Evolutionary conservation across 53 echinoderm and acorn worm species (phyloP).

Genomic region (Paracentrotus lividus): DNA sequence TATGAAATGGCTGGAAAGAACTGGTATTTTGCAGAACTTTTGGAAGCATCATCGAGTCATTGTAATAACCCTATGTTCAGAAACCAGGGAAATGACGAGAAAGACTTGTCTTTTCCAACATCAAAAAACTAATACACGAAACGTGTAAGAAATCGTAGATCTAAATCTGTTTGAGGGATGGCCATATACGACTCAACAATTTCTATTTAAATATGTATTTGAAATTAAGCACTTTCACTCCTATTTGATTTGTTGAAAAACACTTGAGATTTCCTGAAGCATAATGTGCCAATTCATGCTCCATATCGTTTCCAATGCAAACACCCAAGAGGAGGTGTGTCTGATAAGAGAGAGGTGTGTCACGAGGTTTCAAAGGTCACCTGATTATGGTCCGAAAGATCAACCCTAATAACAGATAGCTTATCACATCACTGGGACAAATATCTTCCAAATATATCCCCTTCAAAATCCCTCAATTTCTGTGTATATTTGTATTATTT

Average conservation of each 20-base stretch:
- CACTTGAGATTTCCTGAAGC: too few species aligned
- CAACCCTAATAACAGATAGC: background rate
- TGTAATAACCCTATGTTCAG: background rate
- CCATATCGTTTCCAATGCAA: background rate
- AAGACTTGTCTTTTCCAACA: too few species aligned
- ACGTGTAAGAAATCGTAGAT: too few species aligned
- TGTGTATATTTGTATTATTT: background rate
- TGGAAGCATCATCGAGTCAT: background rate
- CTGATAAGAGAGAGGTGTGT: constrained; percentile 59
- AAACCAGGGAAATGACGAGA: background rate
- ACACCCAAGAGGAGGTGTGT: constrained; percentile 41
- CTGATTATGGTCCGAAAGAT: background rate
- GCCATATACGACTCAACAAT: too few species aligned
- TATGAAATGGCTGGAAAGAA: background rate
- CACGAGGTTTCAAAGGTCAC: constrained; percentile 34
- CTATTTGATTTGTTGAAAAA: too few species aligned
- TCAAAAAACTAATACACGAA: too few species aligned
- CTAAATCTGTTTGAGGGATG: too few species aligned
- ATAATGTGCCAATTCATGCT: too few species aligned
- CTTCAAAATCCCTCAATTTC: background rate
- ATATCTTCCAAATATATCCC: background rate
- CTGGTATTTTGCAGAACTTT: background rate
- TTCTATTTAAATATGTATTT: too few species aligned
- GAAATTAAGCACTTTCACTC: too few species aligned
- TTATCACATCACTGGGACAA: background rate